Conservation (phyloP, 1,140 invertebrate species). For the Drosophila tristis region DNA sequence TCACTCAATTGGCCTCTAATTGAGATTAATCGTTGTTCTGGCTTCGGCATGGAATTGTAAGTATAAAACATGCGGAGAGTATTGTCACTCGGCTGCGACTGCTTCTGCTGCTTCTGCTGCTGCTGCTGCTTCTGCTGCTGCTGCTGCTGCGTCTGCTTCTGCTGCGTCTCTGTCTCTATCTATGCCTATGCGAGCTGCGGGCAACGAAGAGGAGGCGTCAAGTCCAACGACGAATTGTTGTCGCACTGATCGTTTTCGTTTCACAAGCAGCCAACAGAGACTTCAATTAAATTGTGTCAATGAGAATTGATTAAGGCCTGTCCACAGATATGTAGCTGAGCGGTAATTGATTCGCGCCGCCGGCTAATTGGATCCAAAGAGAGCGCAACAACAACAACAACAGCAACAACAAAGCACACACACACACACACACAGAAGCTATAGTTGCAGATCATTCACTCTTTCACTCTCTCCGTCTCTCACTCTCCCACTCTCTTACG, state of each 20-base stretch:
- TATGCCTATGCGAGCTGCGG: background rate
- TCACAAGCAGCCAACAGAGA: constrained; percentile 33
- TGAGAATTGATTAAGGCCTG: constrained; percentile 69
- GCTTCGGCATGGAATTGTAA: constrained; percentile 53
- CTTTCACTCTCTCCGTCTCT: no score
- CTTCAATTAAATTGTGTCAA: constrained; percentile 78
- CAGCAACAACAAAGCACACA: no score
- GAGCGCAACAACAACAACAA: background rate
- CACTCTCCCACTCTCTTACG: no score
- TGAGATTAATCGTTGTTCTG: constrained; percentile 62
- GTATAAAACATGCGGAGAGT: constrained; percentile 25
- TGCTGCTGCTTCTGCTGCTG: no score
- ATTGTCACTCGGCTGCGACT: background rate
- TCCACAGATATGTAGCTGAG: constrained; percentile 44
- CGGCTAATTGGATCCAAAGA: constrained; percentile 30
- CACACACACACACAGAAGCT: no score
- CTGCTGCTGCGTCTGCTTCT: background rate
- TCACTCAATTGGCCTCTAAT: constrained; percentile 68
- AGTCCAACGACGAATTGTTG: constrained; percentile 16
- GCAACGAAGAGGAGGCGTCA: constrained; percentile 17
- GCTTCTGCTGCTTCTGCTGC: no score
- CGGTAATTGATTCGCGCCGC: constrained; percentile 58
- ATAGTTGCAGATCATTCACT: no score
- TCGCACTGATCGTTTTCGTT: constrained; percentile 40
- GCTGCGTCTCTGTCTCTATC: no score